Evolutionary conservation across 1,140 invertebrate species (phyloP), one percentile per base, ranked within the genome.

Genomic region (Drosophila lacertosa): DNA sequence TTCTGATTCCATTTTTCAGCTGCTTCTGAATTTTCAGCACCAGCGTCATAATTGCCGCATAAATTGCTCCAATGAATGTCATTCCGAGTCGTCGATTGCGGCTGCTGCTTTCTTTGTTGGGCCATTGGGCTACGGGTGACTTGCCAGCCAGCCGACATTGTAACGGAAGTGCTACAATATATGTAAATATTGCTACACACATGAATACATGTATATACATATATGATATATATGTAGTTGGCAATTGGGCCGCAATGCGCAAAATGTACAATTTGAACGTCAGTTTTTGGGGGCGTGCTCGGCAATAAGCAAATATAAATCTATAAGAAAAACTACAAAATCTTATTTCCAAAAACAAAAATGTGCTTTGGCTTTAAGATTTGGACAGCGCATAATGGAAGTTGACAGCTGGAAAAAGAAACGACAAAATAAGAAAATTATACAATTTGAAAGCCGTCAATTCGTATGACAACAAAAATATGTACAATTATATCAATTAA

Each of bases 1-100:
- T 10, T 24, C 37, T 10, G 15, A 37, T 48, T 53, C 13, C 51
- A 39, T 29, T 44, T 50, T 47, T 54, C 22, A 24, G 54, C 26
- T 44, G 40, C 51, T 29, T 42, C 50, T 40, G 50, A 65, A 54
- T 47, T 69, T 69, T 64, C 59, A 62, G 33, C 50, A 65, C 16
- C 65, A 44, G 55, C 79, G 71, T 84, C 63, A 76, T 77, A 65
- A 75, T 71, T 57, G 67, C 51, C 67, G 67, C 81, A 86, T 84
- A 86, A 84, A 84, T 84, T 86, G 62, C 48, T 60, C 35, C 22
- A 44, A 42, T 67, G 45, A 86, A 77, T 84, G 76, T 84, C 80
- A 73, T 75, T 69, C 50, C 33, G 58, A 47, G 37, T 7, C 37
- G 37, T 11, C 37, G 44, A 40, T 53, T 53, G 45, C 37, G 16